phyloP scores from a whole-genome alignment of 1,140 invertebrate genomes.

The Babylonia areolata region DNA sequence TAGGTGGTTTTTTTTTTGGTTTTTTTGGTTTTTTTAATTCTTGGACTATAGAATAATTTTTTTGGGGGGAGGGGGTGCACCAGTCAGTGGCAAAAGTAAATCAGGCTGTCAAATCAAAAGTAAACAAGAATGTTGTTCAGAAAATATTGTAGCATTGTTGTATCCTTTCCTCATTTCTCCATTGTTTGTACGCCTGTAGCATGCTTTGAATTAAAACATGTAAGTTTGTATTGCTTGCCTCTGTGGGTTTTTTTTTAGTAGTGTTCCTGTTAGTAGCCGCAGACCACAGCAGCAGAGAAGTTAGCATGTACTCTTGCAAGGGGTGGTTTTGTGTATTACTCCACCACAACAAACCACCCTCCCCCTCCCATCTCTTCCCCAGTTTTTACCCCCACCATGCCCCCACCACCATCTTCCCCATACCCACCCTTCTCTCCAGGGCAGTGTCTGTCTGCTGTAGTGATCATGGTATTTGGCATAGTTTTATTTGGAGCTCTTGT shows the following conservation, averaged over 20 bases:
- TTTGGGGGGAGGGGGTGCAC: no score
- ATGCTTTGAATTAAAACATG: not conserved
- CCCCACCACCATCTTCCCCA: not conserved
- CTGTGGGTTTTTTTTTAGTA: not conserved
- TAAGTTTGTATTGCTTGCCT: not conserved
- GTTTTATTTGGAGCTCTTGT: constrained; percentile 21
- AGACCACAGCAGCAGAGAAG: not conserved
- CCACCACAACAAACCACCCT: not conserved
- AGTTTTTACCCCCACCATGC: not conserved
- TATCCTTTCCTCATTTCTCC: no score
- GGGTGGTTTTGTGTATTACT: not conserved
- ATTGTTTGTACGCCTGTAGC: not conserved
- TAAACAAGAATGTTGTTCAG: no score
- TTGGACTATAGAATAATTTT: no score
- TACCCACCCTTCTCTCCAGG: not conserved
- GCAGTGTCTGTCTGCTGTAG: not conserved
- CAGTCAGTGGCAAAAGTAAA: no score
- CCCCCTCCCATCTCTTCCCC: not conserved
- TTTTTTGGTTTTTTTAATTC: no score
- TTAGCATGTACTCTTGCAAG: constrained; percentile 2
- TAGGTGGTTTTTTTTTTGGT: no score
- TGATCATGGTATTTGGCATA: constrained; percentile 15
- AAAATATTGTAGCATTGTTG: no score
- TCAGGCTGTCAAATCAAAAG: no score
- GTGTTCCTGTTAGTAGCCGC: not conserved